A percentile compares a stretch with the other conserved stretches of the same genome.
Conservation (phyloP, 2,888 invertebrate species). For the Nezara viridula region DNA sequence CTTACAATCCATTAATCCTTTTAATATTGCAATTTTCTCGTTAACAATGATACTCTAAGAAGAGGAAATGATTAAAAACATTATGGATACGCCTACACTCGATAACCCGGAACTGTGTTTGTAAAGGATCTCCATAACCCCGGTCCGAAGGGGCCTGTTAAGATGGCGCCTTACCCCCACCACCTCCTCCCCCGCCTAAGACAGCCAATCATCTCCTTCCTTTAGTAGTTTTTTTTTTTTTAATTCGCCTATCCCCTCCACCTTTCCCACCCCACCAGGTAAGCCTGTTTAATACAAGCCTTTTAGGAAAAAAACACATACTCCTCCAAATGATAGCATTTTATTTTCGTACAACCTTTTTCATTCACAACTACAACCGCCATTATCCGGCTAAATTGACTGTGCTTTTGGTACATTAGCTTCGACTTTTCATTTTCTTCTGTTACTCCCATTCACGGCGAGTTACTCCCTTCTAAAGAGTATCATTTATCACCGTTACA, state of each 20-base stretch:
- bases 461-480: neutral
- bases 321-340: conserved; percentile 52
- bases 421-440: conserved; percentile 29
- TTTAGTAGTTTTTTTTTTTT: conserved; percentile 1
- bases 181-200: neutral
- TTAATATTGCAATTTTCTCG: neutral
- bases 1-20: neutral
- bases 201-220: conserved; percentile 50
- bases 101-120: neutral
- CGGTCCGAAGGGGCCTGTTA: neutral
- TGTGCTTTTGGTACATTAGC: conserved; percentile 40
- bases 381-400: conserved; percentile 52
- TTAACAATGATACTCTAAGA: neutral
- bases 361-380: conserved; percentile 19
- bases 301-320: conserved; percentile 39
- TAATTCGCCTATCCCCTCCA: conserved; percentile 35
- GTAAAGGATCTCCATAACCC: too few species aligned
- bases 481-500: conserved; percentile 32
- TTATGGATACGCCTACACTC: neutral
- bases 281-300: conserved; percentile 7
- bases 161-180: conserved; percentile 55
- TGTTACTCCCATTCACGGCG: conserved; percentile 6
- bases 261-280: neutral
- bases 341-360: conserved; percentile 52
- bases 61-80: neutral